These are phyloP conservation scores for Parauchenoglanis punctatus DNA, from an alignment of 2,797 vertebrate genomes.

Conservation along the genomic window DNA sequence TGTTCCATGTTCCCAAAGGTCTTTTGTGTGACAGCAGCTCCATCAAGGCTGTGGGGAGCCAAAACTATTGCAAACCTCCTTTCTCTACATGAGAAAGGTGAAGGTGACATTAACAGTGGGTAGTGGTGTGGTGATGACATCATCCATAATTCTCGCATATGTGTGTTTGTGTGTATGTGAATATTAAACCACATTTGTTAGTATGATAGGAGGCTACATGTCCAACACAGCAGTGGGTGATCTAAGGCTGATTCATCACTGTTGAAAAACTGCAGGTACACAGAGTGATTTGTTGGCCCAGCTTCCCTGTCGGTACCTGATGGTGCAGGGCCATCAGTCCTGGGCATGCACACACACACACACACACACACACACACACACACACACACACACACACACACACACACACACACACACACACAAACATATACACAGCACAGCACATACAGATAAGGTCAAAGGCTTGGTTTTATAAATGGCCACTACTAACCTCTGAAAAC, in stretches of 20 bases:
- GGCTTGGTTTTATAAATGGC: slow-evolving; percentile 75
- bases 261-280: slow-evolving; percentile 46
- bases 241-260: slow-evolving; percentile 40
- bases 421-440: background rate
- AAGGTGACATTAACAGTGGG: slow-evolving; percentile 43
- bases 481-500: slow-evolving; percentile 63
- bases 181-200: slow-evolving; percentile 33
- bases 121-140: slow-evolving; percentile 17
- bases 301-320: slow-evolving; percentile 36
- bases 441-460: slow-evolving; percentile 72
- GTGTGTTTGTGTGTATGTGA: slow-evolving; percentile 1
- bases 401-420: slow-evolving; percentile 2
- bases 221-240: slow-evolving; percentile 32
- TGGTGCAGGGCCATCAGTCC: slow-evolving; percentile 37
- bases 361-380: slow-evolving; percentile 2
- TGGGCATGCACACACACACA: slow-evolving; percentile 24
- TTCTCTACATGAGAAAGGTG: background rate
- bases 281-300: slow-evolving; percentile 47
- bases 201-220: slow-evolving; percentile 19
- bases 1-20: slow-evolving; percentile 17
- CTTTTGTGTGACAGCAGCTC: slow-evolving; percentile 39
- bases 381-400: slow-evolving; percentile 29
- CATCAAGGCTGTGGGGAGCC: slow-evolving; percentile 24
- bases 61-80: background rate
- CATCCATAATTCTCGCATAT: slow-evolving; percentile 14